These are phyloP conservation scores for Vimba vimba DNA, from an alignment of 2,113 vertebrate genomes.

Conservation along the genomic window DNA sequence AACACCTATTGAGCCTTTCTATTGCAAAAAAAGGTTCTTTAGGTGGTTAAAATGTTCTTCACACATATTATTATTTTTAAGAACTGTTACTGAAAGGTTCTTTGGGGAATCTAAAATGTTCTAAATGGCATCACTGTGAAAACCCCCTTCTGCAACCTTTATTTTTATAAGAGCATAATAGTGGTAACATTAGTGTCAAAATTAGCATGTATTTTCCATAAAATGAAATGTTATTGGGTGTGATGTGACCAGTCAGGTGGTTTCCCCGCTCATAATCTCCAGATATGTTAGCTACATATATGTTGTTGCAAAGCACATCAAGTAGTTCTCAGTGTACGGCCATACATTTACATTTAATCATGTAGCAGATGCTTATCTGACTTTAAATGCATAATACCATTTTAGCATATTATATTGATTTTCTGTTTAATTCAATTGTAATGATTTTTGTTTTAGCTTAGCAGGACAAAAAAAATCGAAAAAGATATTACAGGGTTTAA, in stretches of 20 bases:
- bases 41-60: neutral
- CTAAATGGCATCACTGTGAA: neutral
- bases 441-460: neutral
- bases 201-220: conserved; percentile 2
- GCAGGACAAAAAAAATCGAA: neutral
- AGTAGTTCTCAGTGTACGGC: neutral
- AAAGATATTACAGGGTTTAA: neutral
- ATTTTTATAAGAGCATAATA: neutral
- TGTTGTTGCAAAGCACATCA: neutral
- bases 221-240: neutral
- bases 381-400: neutral
- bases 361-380: no score
- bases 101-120: neutral
- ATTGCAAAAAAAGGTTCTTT: neutral
- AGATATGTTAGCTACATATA: neutral
- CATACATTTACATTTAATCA: no score
- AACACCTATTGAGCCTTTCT: neutral
- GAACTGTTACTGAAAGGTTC: neutral
- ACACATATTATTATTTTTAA: neutral
- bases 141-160: neutral
- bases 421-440: neutral
- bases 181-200: neutral
- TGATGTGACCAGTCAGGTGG: neutral
- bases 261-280: neutral
- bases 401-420: neutral